Base-by-base conservation (phyloP, 1,140 invertebrate species). In the Diorhabda carinulata region DNA sequence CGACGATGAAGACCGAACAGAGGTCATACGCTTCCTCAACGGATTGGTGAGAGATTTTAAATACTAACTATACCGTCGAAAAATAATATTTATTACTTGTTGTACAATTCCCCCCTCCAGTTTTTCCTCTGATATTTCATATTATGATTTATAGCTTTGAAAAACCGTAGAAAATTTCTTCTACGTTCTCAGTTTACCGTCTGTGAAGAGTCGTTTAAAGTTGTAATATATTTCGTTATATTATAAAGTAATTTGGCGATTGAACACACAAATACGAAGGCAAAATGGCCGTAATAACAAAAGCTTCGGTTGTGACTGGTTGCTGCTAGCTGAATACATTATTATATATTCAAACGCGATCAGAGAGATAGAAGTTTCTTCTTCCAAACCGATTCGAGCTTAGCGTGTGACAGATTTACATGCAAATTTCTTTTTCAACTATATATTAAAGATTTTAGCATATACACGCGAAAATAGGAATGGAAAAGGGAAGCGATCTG, bases 401-500 rank as follows among this genome's bases (percentile, higher is more conserved):
- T 77, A 76, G 76, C 74, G 73, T 75, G 76, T 77, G 76, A 74
- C 75, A 78, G 77, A 78, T 78, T 78, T 77, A 74, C 75, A 78
- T 78, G 77, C 77, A 78, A 78, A 78, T 78, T 78, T 78, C 77
- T 78, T 78, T 25, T 77, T 71, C 73, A 74, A 77, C 70, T 78
- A 75, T 74, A 75, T 76, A 78, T 78, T 77, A 76, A 72, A 74
- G 73, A 76, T 77, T 78, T 25, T 78, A 74, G 74, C 74, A 77
- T 74, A 75, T 73, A 71, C 25, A 45, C 64, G 45, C 0, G 41
- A 52, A 4, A 52, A n/a, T 8, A 52, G 6, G 47, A 52, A 52
- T 52, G 3, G 25, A 52, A n/a, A 52, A 4, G 47, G 8, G 47
- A 52, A 52, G 47, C 25, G 25, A 25, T 25, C 25, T 25, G 25